Evolutionary conservation across 2,797 vertebrate species (phyloP).

Genomic region (Silurus lanzhouensis): DNA sequence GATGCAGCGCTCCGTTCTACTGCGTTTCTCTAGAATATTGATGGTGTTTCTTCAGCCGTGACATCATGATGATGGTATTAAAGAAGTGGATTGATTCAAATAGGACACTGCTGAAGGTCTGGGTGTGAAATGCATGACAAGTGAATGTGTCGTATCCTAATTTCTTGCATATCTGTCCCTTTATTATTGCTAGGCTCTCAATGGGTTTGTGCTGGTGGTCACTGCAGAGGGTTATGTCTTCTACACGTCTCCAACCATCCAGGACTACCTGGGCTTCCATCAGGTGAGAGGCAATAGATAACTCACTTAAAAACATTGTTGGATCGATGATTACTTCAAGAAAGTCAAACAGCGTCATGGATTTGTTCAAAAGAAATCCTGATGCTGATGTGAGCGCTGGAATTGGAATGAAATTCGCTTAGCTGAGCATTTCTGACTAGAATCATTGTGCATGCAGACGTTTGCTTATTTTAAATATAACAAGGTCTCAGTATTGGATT

Average conservation of each 20-base stretch:
- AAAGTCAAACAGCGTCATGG: background rate
- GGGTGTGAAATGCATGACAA: background rate
- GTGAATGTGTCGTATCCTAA: background rate
- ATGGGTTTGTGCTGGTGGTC: slow-evolving; percentile 81
- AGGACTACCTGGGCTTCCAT: slow-evolving; percentile 83
- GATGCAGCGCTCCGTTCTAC: too few relatives aligned
- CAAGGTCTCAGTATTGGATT: background rate
- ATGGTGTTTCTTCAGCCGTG: too few relatives aligned
- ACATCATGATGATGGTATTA: too few relatives aligned
- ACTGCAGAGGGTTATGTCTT: slow-evolving; percentile 77
- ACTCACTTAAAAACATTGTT: background rate
- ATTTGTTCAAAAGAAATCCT: background rate
- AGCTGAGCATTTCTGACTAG: background rate
- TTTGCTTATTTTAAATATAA: background rate
- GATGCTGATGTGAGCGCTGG: background rate
- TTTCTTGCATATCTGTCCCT: background rate
- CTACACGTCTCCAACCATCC: slow-evolving; percentile 77
- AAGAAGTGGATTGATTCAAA: too few relatives aligned
- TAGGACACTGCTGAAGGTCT: too few relatives aligned
- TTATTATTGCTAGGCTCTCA: slow-evolving; percentile 70
- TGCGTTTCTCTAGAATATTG: too few relatives aligned
- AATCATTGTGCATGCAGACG: background rate
- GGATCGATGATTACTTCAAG: too few relatives aligned
- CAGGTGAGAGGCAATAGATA: slow-evolving; percentile 68
- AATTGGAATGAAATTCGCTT: background rate